Conservation (phyloP, 2,888 invertebrate genomes). For the Drosophila neotestacea region DNA sequence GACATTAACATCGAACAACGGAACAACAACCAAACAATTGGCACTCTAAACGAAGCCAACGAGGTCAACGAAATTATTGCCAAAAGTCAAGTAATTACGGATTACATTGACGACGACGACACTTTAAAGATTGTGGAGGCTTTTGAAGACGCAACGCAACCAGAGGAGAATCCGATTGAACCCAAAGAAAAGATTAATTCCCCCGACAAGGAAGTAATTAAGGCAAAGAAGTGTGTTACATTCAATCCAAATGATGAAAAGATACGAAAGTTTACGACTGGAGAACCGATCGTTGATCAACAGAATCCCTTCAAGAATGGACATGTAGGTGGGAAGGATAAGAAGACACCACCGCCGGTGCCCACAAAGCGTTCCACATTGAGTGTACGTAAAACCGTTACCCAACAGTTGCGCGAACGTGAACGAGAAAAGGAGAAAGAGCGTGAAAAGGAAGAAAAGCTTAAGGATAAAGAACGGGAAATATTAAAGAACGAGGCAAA, state of each 20-base stretch:
- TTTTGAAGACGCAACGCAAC: slow-evolving; percentile 33
- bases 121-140: slow-evolving; percentile 61
- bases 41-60: slow-evolving; percentile 59
- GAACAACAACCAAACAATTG: slow-evolving; percentile 65
- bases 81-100: slow-evolving; percentile 21
- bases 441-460: slow-evolving; percentile 47
- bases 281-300: slow-evolving; percentile 84
- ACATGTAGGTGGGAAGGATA: slow-evolving; percentile 39
- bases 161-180: neutral
- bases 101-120: slow-evolving; percentile 35
- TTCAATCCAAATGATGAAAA: slow-evolving; percentile 83
- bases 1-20: slow-evolving; percentile 56
- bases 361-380: slow-evolving; percentile 80
- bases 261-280: slow-evolving; percentile 83
- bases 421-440: slow-evolving; percentile 74
- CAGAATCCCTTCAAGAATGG: slow-evolving; percentile 84
- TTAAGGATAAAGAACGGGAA: slow-evolving; percentile 50
- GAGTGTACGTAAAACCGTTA: slow-evolving; percentile 76
- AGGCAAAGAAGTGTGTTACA: slow-evolving; percentile 82
- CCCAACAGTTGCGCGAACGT: slow-evolving; percentile 73
- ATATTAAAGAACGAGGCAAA: slow-evolving; percentile 59
- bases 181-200: neutral
- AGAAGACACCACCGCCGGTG: slow-evolving; percentile 79
- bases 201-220: slow-evolving; percentile 20
- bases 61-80: slow-evolving; percentile 33